phyloP scores from a whole-genome alignment of 2,888 invertebrate species.

The Polydrusus pterygomalis region DNA sequence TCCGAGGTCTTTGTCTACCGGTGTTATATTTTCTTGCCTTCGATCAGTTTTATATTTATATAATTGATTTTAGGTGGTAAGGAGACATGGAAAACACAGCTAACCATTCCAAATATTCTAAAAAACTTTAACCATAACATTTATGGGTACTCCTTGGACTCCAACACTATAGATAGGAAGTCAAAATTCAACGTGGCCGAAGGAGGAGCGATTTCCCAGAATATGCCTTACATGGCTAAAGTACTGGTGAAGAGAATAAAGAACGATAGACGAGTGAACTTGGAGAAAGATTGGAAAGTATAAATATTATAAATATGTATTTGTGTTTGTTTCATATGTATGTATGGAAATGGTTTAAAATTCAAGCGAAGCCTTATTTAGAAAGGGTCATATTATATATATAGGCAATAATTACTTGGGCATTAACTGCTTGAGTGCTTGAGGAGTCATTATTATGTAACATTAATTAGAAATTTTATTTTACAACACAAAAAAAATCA shows the following conservation, averaged over 20 bases:
- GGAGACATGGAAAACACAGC: constrained; percentile 73
- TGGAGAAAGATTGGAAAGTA: constrained; percentile 78
- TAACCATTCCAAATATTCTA: constrained; percentile 78
- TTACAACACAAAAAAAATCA: too few relatives aligned
- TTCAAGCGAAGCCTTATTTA: too few relatives aligned
- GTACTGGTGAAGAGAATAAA: constrained; percentile 74
- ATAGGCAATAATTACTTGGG: too few relatives aligned
- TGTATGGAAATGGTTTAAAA: background rate
- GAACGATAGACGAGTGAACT: constrained; percentile 74
- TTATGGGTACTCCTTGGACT: constrained; percentile 76
- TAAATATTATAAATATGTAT: constrained; percentile 20
- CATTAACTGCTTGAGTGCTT: too few relatives aligned
- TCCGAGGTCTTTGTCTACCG: too few relatives aligned
- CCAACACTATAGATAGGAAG: constrained; percentile 69
- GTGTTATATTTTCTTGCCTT: too few relatives aligned
- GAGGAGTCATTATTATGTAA: too few relatives aligned
- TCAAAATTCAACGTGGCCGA: constrained; percentile 78
- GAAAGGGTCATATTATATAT: too few relatives aligned
- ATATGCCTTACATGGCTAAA: constrained; percentile 76
- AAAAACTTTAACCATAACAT: constrained; percentile 80
- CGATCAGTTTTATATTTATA: too few relatives aligned
- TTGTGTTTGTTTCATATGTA: background rate
- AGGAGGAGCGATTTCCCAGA: constrained; percentile 75
- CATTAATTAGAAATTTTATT: too few relatives aligned
- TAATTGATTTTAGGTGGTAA: constrained; percentile 58